Conservation (phyloP, 2,888 invertebrate species). For the Ochropleura leucogaster region DNA sequence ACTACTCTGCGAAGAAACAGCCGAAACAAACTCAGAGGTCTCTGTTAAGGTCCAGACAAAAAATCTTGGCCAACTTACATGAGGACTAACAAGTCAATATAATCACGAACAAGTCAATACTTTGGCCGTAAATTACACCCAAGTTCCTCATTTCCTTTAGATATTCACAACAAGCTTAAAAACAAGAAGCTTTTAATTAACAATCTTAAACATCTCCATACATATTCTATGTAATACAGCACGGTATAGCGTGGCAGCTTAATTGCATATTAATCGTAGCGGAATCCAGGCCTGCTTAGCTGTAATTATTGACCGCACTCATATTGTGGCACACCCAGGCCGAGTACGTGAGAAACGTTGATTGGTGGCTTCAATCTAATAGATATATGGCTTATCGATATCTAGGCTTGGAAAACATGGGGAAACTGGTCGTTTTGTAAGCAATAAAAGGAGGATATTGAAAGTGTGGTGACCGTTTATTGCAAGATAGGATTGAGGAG, state of each 20-base stretch:
- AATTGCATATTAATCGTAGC: constrained; percentile 78
- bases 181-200: constrained; percentile 67
- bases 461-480: constrained; percentile 19
- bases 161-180: constrained; percentile 34
- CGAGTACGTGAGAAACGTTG: constrained; percentile 64
- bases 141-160: constrained; percentile 36
- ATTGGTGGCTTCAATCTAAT: constrained; percentile 62
- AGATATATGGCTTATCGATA: constrained; percentile 66
- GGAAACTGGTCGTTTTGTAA: constrained; percentile 7
- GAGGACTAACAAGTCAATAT: too few species aligned
- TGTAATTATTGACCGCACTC: constrained; percentile 75
- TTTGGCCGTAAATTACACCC: constrained; percentile 2
- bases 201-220: constrained; percentile 64
- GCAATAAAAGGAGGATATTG: constrained; percentile 3
- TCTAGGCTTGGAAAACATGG: constrained; percentile 46
- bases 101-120: neutral
- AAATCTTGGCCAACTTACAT: too few species aligned
- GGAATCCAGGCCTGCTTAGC: constrained; percentile 75
- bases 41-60: too few species aligned
- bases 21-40: too few species aligned
- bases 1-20: too few species aligned
- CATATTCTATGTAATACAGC: constrained; percentile 56
- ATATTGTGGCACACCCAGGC: constrained; percentile 67
- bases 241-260: constrained; percentile 74
- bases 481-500: neutral